Conservation (phyloP, 2,888 invertebrate species). For the Heliconius ismenius region DNA sequence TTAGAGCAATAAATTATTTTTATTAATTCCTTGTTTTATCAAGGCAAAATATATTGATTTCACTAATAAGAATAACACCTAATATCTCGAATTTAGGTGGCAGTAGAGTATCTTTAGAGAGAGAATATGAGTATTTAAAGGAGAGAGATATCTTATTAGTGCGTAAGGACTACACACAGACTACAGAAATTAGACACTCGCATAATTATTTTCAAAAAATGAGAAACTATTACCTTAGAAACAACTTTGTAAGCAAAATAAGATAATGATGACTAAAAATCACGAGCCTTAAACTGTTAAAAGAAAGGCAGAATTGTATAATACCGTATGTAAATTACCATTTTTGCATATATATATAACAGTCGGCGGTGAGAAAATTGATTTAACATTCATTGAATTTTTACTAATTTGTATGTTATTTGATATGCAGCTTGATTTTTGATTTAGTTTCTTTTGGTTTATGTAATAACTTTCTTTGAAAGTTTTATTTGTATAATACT, state of each 20-base stretch:
- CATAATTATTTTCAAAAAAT: neutral
- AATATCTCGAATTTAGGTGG: no score
- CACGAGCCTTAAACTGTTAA: neutral
- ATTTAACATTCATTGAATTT: slow-evolving; percentile 6
- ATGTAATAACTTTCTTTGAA: slow-evolving; percentile 17
- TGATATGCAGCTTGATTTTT: neutral
- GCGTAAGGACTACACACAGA: neutral
- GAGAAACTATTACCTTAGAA: neutral
- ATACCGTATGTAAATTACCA: slow-evolving; percentile 6
- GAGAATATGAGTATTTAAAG: neutral
- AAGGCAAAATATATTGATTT: no score
- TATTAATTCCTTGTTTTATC: no score
- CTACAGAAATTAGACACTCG: neutral
- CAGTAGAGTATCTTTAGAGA: no score
- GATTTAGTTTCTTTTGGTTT: slow-evolving; percentile 10
- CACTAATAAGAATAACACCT: no score
- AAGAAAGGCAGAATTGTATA: slow-evolving; percentile 4
- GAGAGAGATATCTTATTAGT: neutral
- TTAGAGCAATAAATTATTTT: no score
- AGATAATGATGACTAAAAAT: neutral
- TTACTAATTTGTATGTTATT: slow-evolving; percentile 10
- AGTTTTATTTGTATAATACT: neutral
- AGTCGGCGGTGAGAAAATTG: neutral
- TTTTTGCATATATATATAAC: slow-evolving; percentile 10
- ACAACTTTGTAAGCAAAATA: neutral